Base-by-base conservation (phyloP, 2,888 invertebrate species). In the Neuroscelio doddi region DNA sequence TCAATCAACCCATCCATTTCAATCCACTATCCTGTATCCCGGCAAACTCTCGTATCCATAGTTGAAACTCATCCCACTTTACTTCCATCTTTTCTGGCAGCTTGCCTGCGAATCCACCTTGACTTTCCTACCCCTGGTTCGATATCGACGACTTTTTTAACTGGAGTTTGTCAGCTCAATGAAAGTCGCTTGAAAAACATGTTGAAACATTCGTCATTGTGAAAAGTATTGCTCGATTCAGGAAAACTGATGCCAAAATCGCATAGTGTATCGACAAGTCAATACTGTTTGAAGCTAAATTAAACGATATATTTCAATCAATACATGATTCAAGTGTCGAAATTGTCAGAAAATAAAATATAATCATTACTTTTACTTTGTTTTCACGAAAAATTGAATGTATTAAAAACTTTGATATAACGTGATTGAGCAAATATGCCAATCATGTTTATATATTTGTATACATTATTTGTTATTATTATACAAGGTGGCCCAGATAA, bases 1-100 rank as follows among this genome's bases (percentile, higher is more conserved):
- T 84, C 82, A 82, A 82, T 84, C 83, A 81, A 81, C 69, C 77
- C 75, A 76, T 79, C 76, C 75, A 75, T 77, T 72, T 72, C 72
- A 69, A 72, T 75, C 70, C 73, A 68, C 73, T 71, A 71, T 71
- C 70, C 71, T 56, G 52, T 29, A 63, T 65, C 68, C 73, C 65
- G 53, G 70, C 70, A 69, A 70, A 62, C 63, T 70, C 67, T 62
- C 62, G 53, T 69, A 58, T 51, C 45, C 55, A 56, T 63, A 68
- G 69, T 69, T 69, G 67, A 66, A 62, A 64, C 66, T 69, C 73
- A 56, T 56, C 63, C 73, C 63, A 70, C 73, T 67, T 66, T 71
- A 58, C 61, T 52, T 66, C 63, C 58, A 58, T 62, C 58, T 72
- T 73, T 69, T 63, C 74, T 72, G 72, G 71, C 72, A 74, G 62